These are phyloP conservation scores for Meta bourneti DNA, from an alignment of 2,888 invertebrate genomes.

Conservation along the genomic window DNA sequence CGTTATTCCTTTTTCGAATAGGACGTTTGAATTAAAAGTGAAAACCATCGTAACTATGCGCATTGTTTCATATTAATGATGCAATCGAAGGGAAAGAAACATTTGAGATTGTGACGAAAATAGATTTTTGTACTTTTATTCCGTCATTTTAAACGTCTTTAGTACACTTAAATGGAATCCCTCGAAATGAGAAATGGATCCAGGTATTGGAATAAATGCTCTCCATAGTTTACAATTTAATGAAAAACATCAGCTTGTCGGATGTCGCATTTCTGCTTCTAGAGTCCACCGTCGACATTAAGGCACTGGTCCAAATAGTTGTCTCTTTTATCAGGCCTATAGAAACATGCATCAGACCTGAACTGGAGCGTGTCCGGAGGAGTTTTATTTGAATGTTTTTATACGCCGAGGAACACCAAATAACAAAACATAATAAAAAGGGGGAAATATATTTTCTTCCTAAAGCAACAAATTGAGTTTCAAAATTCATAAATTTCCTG, in stretches of 20 bases:
- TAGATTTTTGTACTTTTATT: no score
- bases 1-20: no score
- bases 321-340: slow-evolving; percentile 14
- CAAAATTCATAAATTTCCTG: slow-evolving; percentile 60
- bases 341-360: slow-evolving; percentile 33
- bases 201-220: neutral
- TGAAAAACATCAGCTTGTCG: neutral
- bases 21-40: no score
- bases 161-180: no score
- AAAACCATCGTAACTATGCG: no score
- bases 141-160: no score
- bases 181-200: neutral
- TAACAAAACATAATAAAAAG: slow-evolving; percentile 26
- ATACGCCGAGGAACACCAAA: slow-evolving; percentile 13
- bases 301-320: slow-evolving; percentile 32
- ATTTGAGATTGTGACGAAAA: no score
- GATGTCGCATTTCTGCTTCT: neutral
- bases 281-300: neutral
- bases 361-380: slow-evolving; percentile 41
- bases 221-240: neutral
- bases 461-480: slow-evolving; percentile 45
- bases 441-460: slow-evolving; percentile 15
- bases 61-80: no score
- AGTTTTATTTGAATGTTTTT: slow-evolving; percentile 32
- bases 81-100: no score